Evolutionary conservation across 2,888 invertebrate species (phyloP), one percentile per base, ranked within the genome.

Genomic region (Ethmia dodecea): DNA sequence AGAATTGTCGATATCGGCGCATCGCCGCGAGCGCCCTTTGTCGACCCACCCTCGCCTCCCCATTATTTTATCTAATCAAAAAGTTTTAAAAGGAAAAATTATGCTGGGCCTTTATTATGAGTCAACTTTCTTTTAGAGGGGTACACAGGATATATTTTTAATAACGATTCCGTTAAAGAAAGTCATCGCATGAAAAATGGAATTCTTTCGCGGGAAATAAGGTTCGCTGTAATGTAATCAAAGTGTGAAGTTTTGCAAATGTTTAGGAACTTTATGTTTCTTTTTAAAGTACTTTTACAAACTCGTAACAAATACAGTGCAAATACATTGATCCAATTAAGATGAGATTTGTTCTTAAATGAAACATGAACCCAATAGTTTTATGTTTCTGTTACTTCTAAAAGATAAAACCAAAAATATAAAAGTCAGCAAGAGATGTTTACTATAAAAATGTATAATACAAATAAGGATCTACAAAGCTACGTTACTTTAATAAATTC

Each of bases 61-160:
- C 77, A 79, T 83, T 86, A 86, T 86, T 86, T 86, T 83, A 87
- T 87, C 86, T 86, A 87, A 87, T 87, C 86, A 87, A 86, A 86
- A 87, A 86, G 83, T 87, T 87, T 86, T 86, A 86, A 86, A 86
- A 84, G 84, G 81, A 86, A 87, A 87, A 86, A 86, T 86, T 86
- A 86, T 86, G 69, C 86, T 72, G 72, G 27, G 77, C 83, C 83
- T 84, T 84, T 86, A 84, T 84, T 84, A 84, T 83, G 80, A 86
- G 80, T 80, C 83, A 83, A 83, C 78, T 86, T 84, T 83, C 77
- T 72, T 78, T 64, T 45, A 61, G 67, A 73, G 81, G 84, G 83
- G 79, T 73, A 64, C 66, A 52, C 55, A 61, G 79, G 76, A 77
- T 83, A 77, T 80, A 80, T 84, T 86, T 79, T 86, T 84, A 84